These are phyloP conservation scores for Drosophila arizonae DNA, from an alignment of 1,140 invertebrate genomes.

Conservation along the genomic window DNA sequence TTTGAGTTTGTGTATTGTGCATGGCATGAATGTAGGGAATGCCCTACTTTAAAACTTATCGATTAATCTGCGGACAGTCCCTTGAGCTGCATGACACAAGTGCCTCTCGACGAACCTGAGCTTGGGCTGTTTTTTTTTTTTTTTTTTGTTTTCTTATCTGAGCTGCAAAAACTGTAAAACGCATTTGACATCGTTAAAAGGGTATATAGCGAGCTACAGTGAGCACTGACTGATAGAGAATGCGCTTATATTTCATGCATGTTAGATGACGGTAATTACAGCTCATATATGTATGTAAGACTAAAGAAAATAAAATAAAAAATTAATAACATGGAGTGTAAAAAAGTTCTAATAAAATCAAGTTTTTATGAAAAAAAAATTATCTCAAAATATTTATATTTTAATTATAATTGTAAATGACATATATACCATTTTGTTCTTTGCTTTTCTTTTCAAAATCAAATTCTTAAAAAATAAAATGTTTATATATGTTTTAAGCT, in stretches of 20 bases:
- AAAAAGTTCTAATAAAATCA: no score
- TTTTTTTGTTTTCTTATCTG: slow-evolving; percentile 19
- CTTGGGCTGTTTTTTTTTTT: not conserved
- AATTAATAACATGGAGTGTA: no score
- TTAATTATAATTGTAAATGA: no score
- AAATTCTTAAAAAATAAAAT: no score
- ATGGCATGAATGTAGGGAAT: slow-evolving; percentile 3
- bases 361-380: no score
- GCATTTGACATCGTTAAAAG: slow-evolving; percentile 22
- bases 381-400: no score
- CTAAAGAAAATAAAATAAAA: not conserved
- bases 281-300: not conserved
- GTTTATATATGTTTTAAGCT: no score
- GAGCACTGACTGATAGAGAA: not conserved
- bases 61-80: not conserved
- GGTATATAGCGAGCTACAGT: slow-evolving; percentile 3
- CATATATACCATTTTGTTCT: no score
- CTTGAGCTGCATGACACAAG: slow-evolving; percentile 7
- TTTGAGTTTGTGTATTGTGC: not conserved
- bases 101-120: slow-evolving; percentile 6
- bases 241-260: not conserved
- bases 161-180: slow-evolving; percentile 42
- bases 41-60: not conserved
- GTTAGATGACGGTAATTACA: not conserved
- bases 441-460: no score